Evolutionary conservation across 2,113 vertebrate genomes (phyloP).

Genomic region (Nymphicus hollandicus): DNA sequence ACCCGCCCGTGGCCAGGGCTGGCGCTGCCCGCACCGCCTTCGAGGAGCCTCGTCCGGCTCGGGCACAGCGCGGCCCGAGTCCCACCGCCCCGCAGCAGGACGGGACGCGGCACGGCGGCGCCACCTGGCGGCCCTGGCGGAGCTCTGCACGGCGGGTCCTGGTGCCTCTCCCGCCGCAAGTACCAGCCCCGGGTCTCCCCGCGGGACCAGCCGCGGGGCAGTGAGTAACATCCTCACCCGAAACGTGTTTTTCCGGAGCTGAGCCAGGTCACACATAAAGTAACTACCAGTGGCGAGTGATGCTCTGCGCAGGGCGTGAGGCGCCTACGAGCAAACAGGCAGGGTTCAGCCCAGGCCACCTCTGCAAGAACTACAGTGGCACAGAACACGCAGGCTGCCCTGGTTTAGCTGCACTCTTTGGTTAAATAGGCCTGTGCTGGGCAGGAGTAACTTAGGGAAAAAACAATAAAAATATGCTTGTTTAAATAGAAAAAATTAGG

Average conservation of each 20-base stretch:
- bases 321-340: not conserved
- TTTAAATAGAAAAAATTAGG: not conserved
- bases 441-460: not conserved
- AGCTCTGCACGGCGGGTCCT: not conserved
- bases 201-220: fast-evolving
- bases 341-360: fast-evolving
- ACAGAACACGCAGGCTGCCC: fast-evolving
- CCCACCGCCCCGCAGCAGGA: not conserved
- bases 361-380: fast-evolving
- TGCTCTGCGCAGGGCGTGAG: not conserved
- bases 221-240: not conserved
- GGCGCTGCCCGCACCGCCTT: too few species aligned
- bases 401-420: fast-evolving
- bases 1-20: too few species aligned
- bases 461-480: not conserved
- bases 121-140: not conserved
- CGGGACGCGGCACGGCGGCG: not conserved
- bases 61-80: too few species aligned
- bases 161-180: not conserved
- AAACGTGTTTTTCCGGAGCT: too few species aligned
- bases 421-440: too few species aligned
- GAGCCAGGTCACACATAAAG: not conserved
- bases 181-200: not conserved
- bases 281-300: fast-evolving
- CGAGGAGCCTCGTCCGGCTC: too few species aligned